These are phyloP conservation scores for Actinemys pallida DNA, from an alignment of 2,113 vertebrate genomes.

Conservation along the genomic window DNA sequence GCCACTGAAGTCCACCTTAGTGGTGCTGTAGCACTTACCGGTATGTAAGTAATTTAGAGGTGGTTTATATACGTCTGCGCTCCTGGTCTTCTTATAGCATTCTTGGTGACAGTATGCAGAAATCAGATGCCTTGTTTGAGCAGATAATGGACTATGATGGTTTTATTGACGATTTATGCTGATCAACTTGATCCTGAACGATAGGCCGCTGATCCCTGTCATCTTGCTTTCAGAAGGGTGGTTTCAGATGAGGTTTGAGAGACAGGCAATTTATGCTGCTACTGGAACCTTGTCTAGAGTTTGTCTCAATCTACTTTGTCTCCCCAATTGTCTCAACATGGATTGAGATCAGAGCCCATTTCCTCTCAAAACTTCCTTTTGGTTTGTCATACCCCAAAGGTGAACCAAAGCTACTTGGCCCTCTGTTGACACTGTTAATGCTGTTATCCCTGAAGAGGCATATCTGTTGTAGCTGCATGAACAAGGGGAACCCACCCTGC, in stretches of 20 bases:
- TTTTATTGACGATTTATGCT: not conserved
- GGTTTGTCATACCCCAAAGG: not conserved
- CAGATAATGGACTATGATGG: not conserved
- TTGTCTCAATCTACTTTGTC: not conserved
- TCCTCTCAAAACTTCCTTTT: not conserved
- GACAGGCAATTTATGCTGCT: not conserved
- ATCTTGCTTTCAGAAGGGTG: accelerated
- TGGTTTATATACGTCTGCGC: not conserved
- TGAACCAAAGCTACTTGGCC: not conserved
- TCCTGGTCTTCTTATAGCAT: not conserved
- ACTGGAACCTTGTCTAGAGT: not conserved
- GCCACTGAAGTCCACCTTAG: not conserved
- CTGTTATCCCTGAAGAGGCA: not conserved
- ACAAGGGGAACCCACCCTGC: not conserved
- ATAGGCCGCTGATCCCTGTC: not conserved
- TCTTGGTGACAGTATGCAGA: not conserved
- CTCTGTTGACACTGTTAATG: not conserved
- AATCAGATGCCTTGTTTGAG: not conserved
- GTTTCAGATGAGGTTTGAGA: not conserved
- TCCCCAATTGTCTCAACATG: not conserved
- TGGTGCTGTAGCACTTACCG: not conserved
- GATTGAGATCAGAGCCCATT: not conserved
- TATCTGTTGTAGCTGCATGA: not conserved
- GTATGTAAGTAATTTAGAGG: not conserved
- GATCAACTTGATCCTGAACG: not conserved